These are phyloP conservation scores for Elymnias hypermnestra DNA, from an alignment of 1,140 invertebrate species.

Conservation along the genomic window DNA sequence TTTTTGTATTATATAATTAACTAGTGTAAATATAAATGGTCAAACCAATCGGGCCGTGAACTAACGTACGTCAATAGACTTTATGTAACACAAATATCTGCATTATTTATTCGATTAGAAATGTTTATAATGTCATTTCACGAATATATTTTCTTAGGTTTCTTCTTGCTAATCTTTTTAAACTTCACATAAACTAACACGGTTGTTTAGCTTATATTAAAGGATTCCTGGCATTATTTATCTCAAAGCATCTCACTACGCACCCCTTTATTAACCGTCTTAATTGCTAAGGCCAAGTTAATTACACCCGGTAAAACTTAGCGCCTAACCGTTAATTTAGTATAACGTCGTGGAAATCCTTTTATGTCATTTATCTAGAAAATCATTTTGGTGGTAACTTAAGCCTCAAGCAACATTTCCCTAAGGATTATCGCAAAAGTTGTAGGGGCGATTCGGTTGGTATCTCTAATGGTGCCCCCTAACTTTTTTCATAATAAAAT, in stretches of 20 bases:
- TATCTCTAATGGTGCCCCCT: slow-evolving; percentile 37
- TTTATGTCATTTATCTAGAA: slow-evolving; percentile 43
- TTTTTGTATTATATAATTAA: no score
- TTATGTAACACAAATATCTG: no score
- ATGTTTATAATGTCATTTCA: no score
- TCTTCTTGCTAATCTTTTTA: not conserved
- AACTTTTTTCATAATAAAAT: slow-evolving; percentile 67
- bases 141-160: no score
- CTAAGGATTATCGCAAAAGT: slow-evolving; percentile 40
- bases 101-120: no score
- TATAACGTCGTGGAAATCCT: slow-evolving; percentile 54
- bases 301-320: slow-evolving; percentile 67
- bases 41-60: no score
- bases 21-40: no score
- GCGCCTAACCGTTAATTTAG: slow-evolving; percentile 64
- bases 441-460: slow-evolving; percentile 34
- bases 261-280: slow-evolving; percentile 72
- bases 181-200: slow-evolving; percentile 11
- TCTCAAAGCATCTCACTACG: slow-evolving; percentile 67
- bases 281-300: slow-evolving; percentile 70
- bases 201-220: slow-evolving; percentile 66
- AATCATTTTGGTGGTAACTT: slow-evolving; percentile 13
- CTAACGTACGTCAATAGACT: no score
- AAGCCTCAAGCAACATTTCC: slow-evolving; percentile 11
- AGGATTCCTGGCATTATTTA: slow-evolving; percentile 65